These are phyloP conservation scores for Sus cebifrons DNA, from an alignment of 2,797 vertebrate genomes.

Conservation along the genomic window DNA sequence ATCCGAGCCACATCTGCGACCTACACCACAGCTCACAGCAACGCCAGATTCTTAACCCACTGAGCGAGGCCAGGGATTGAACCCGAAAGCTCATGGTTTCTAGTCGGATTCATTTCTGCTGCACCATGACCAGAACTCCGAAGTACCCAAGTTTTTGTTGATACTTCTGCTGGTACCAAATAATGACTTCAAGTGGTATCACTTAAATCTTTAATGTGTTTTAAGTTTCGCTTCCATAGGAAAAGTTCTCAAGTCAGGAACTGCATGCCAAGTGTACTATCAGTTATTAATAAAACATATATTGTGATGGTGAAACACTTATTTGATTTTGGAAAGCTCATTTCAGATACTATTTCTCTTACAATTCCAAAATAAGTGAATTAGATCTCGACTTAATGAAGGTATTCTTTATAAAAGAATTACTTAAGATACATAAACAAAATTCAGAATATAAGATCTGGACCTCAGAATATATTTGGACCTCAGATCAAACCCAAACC, in stretches of 20 bases:
- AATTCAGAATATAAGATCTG: conserved; percentile 27
- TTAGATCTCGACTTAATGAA: background rate
- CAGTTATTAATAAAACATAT: conserved; percentile 9
- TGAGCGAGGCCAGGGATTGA: too few species aligned
- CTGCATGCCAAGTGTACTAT: background rate
- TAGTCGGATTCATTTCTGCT: too few species aligned
- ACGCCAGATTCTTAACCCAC: too few species aligned
- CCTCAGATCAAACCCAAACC: background rate
- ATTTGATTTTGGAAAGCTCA: conserved; percentile 48
- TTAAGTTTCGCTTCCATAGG: background rate
- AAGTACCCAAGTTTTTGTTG: background rate
- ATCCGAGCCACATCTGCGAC: too few species aligned
- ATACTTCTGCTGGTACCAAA: background rate
- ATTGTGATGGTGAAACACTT: background rate
- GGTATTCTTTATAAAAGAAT: conserved; percentile 29
- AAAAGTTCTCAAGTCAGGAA: conserved; percentile 13
- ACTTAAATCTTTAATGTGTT: conserved; percentile 14
- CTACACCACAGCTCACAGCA: too few species aligned
- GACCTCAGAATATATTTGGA: background rate
- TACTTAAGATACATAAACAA: conserved; percentile 37
- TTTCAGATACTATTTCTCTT: conserved; percentile 32
- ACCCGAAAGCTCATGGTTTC: too few species aligned
- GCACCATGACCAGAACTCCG: too few species aligned
- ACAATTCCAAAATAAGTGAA: conserved; percentile 34
- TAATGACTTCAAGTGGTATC: background rate